These are phyloP conservation scores for Battus philenor DNA, from an alignment of 1,140 invertebrate genomes.

Conservation along the genomic window DNA sequence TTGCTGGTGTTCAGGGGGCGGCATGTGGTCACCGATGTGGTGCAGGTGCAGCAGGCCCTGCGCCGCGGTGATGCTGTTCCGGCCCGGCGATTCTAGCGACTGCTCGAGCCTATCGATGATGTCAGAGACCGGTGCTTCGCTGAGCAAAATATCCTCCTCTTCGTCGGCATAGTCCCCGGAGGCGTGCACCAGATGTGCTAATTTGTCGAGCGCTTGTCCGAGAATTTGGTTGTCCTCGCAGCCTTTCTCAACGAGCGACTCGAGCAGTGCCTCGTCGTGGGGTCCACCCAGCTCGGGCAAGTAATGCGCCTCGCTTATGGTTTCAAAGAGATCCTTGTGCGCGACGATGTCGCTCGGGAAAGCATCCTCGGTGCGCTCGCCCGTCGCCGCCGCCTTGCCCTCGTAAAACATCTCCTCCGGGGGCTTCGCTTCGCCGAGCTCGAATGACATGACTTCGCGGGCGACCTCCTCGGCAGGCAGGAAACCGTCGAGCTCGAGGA, in stretches of 20 bases:
- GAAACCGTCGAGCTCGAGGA: constrained; percentile 75
- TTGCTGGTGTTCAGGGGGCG: constrained; percentile 34
- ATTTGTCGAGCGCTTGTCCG: constrained; percentile 66
- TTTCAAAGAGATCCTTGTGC: constrained; percentile 71
- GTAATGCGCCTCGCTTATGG: constrained; percentile 70
- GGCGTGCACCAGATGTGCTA: constrained; percentile 59
- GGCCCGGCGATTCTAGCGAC: constrained; percentile 70
- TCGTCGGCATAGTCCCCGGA: constrained; percentile 76
- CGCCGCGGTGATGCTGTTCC: constrained; percentile 63
- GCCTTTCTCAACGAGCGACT: constrained; percentile 77
- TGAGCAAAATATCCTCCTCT: constrained; percentile 76
- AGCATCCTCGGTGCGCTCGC: constrained; percentile 38
- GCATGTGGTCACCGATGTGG: constrained; percentile 72
- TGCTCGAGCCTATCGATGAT: constrained; percentile 77
- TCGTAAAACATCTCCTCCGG: constrained; percentile 60
- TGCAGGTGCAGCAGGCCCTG: constrained; percentile 63
- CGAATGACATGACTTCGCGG: constrained; percentile 65
- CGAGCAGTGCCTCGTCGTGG: constrained; percentile 76
- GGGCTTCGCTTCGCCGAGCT: constrained; percentile 54
- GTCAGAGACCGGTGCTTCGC: constrained; percentile 74
- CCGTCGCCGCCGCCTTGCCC: constrained; percentile 34
- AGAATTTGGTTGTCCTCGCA: constrained; percentile 77
- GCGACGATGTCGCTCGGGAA: constrained; percentile 51
- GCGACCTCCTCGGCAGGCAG: constrained; percentile 57
- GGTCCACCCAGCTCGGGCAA: constrained; percentile 74